Conservation (phyloP, 2,113 vertebrate genomes). For the Dasyprocta punctata region DNA sequence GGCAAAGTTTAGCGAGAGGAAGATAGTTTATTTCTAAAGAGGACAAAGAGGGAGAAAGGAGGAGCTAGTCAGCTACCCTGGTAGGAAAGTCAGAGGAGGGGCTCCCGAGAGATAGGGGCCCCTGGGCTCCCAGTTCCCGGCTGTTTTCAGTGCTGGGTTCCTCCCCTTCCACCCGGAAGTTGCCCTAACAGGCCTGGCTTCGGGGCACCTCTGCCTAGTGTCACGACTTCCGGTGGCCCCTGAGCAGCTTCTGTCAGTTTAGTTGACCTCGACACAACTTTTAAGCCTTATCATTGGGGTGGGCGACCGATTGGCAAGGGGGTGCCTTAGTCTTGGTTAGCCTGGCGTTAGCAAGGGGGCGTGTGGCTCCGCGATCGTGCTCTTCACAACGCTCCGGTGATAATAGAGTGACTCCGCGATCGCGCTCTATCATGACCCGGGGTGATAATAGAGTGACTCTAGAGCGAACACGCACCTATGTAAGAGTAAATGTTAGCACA, state of each 20-base stretch:
- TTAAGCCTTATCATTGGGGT: neutral
- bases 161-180: rapidly evolving
- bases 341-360: neutral
- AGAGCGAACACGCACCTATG: neutral
- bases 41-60: neutral
- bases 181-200: neutral
- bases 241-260: neutral
- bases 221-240: too few relatives aligned
- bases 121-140: neutral
- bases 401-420: too few relatives aligned
- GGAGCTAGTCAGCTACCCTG: neutral
- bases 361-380: neutral
- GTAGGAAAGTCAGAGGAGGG: neutral
- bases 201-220: neutral
- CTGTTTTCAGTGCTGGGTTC: neutral
- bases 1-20: neutral
- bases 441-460: neutral
- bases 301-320: neutral
- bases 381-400: too few relatives aligned
- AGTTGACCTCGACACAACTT: neutral
- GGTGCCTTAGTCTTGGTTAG: neutral
- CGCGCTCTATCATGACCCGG: neutral
- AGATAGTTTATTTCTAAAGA: neutral
- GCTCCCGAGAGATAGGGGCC: neutral
- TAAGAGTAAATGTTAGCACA: neutral